Base-by-base conservation (phyloP, 2,888 invertebrate species). In the Drosophila picticornis region DNA sequence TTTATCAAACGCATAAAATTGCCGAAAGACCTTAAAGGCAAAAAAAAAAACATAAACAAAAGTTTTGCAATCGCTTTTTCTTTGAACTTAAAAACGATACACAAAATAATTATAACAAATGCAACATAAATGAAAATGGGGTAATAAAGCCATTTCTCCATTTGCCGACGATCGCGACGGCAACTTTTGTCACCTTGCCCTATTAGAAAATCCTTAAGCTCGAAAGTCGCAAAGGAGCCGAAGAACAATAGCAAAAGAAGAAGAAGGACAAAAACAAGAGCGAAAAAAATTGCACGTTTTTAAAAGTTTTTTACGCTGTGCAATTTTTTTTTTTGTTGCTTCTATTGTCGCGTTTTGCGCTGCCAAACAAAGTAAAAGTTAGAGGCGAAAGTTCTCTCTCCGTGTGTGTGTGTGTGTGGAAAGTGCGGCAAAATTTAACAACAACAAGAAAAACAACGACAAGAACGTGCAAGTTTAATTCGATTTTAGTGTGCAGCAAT, bases 341-440 rank as follows among this genome's bases (percentile, higher is more conserved):
- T 61, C 65, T 72, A 50, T 60, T 69, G 32, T 67, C 63, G 67
- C 70, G 80, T 85, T 67, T 68, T 70, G 72, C 61, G 61, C 69
- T 63, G 72, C 84, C 84, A 87, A 89, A 85, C 85, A 89, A 85
- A 89, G 88, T 90, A 84, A 88, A 90, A 90, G 88, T 85, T 90
- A 64, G 66, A 76, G 88, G 83, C 81, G 83, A 85, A 90, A 86
- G 88, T 85, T 90, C 69, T 85, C 81, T 74, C 65, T 86, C 83
- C 73, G 84, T 76, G 86, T 22, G 55, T 36, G 27, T 55, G 16
- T 50, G 48, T 55, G 55, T 53, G 53, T 76, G 73, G 77, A 74
- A 80, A 85, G 89, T 85, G 88, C 89, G 81, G 76, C 77, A 69
- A 74, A 79, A 61, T 69, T 63, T 53, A 67, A 65, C 77, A 72